Base-by-base conservation (phyloP, 37 sponge, comb jelly and placozoan genomes). In the Cladorhizidae sp. region DNA sequence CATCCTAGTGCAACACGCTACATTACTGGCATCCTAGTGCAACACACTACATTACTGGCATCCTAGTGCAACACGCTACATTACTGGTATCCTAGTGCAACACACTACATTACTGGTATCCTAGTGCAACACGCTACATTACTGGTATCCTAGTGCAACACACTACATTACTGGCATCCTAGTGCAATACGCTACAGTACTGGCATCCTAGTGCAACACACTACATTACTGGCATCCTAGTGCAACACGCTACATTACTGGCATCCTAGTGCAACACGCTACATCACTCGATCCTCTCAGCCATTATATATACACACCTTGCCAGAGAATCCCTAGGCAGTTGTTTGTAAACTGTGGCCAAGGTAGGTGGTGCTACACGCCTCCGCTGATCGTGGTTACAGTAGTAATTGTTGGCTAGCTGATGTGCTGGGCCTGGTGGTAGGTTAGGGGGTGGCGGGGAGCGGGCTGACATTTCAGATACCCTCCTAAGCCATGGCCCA, bases 371-470 rank as follows among this genome's bases (percentile, higher is more conserved):
- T 25, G 50, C 64, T 41, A 91, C 86, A 31, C 26, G 78, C 29
- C 95, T 67, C 22, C 91, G 64, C 7, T 31, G 28, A 65, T 94
- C 95, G 28, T 92, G 57, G 18, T 49, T 45, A 79, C 62, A 87
- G 78, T 94, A 94, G 81, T 94, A 91, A 58, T 94, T 94, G 22
- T 52, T 37, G 37, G 81, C 82, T 64, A 94, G 72, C 54, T 58
- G 87, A 64, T 91, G 91, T 55, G 91, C 91, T 3, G 77, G 72
- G 32, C 95, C 95, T 5, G 35, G 76, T n/a, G 95, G 95, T 3
- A 94, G 81, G 38, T 91, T 87, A 65, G 95, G 92, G 11, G 85
- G 80, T 26, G 76, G 58, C 32, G 79, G 80, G n/a, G 91, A 89
- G 29, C 95, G 88, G 21, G 57, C 25, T 25, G 79, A 81, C 25